A percentile compares a stretch with the other conserved stretches of the same genome.
phyloP scores from a whole-genome alignment of 2,888 invertebrate genomes.

The Ommatoiulus sabulosus region DNA sequence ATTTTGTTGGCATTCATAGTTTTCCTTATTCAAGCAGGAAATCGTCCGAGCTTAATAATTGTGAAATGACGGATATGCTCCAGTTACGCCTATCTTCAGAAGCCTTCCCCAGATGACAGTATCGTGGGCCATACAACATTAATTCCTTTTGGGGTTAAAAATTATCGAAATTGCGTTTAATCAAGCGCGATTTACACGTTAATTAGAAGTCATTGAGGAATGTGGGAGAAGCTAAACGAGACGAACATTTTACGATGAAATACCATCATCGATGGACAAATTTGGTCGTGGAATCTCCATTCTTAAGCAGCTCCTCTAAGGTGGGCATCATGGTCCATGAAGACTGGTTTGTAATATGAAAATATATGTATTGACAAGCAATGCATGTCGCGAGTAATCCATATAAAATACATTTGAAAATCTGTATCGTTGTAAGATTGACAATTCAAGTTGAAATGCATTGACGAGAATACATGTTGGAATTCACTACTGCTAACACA shows the following conservation, averaged over 20 bases:
- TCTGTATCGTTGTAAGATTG: too few species aligned
- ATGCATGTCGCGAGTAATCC: too few species aligned
- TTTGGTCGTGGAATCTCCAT: neutral
- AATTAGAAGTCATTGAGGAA: constrained; percentile 45
- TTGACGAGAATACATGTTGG: too few species aligned
- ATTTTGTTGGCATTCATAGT: neutral
- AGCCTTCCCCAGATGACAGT: neutral
- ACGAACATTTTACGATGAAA: neutral
- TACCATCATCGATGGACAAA: neutral
- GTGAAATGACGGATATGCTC: constrained; percentile 47
- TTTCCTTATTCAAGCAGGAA: neutral
- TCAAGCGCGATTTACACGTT: constrained; percentile 10
- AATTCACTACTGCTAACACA: too few species aligned
- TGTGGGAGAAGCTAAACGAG: neutral
- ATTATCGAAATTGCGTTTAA: constrained; percentile 32
- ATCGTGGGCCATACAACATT: neutral
- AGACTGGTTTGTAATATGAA: neutral
- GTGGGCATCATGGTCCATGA: neutral
- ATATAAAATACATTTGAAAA: too few species aligned
- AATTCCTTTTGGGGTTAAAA: constrained; percentile 27
- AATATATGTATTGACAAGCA: too few species aligned
- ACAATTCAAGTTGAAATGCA: too few species aligned
- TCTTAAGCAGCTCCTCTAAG: neutral
- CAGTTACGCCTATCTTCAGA: neutral
- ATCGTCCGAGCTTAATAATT: constrained; percentile 4